These are phyloP conservation scores for Heterotilapia buettikoferi DNA, from an alignment of 2,113 vertebrate genomes.

Conservation along the genomic window DNA sequence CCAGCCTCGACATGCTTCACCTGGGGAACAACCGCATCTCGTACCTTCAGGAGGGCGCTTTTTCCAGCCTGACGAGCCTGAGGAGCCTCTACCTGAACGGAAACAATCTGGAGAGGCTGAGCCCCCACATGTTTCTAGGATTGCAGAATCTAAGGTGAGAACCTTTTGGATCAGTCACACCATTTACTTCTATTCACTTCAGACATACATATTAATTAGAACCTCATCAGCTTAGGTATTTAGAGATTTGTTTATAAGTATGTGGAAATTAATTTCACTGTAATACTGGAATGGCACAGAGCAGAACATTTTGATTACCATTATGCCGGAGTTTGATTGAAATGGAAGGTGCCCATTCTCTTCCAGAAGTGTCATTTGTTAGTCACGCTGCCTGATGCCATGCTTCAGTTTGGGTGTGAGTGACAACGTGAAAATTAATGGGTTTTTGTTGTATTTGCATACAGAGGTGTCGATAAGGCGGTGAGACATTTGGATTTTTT, in stretches of 20 bases:
- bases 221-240: conserved; percentile 1
- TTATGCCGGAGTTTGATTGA: conserved; percentile 36
- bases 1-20: conserved; percentile 93
- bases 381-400: conserved; percentile 37
- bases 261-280: conserved; percentile 24
- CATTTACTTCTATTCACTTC: neutral
- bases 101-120: conserved; percentile 90
- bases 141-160: conserved; percentile 81
- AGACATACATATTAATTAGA: neutral
- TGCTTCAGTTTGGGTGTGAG: conserved; percentile 34
- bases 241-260: conserved; percentile 11
- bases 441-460: conserved; percentile 31
- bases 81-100: conserved; percentile 93
- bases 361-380: conserved; percentile 39
- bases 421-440: conserved; percentile 50
- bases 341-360: conserved; percentile 39
- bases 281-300: neutral
- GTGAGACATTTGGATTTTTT: conserved; percentile 10
- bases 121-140: conserved; percentile 91
- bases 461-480: conserved; percentile 49
- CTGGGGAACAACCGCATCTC: conserved; percentile 96
- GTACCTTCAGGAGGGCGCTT: conserved; percentile 94
- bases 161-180: neutral
- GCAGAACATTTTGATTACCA: conserved; percentile 38
- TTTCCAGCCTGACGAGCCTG: conserved; percentile 88